Percentiles rank a stretch among this genome's conserved stretches.
phyloP scores from a whole-genome alignment of 2,797 vertebrate genomes.

The Sciurus carolinensis region DNA sequence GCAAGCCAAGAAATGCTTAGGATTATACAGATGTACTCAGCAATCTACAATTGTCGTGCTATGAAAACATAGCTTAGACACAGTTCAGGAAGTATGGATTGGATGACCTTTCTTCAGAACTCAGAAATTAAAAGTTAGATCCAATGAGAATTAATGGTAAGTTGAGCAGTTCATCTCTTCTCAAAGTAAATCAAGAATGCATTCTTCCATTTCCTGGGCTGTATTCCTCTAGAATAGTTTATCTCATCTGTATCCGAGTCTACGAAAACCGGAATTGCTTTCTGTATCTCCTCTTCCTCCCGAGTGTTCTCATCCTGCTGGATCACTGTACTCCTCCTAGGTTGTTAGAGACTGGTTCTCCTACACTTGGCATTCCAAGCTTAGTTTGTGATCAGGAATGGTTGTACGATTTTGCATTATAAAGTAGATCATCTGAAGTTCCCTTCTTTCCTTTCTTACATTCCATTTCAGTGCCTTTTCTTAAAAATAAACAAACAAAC shows the following conservation, averaged over 20 bases:
- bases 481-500: background rate
- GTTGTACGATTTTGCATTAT: background rate
- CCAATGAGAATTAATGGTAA: conserved; percentile 55
- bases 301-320: background rate
- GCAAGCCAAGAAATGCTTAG: conserved; percentile 75
- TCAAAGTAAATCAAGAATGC: conserved; percentile 59
- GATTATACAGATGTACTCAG: conserved; percentile 76
- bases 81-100: conserved; percentile 71
- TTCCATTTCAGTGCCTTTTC: background rate
- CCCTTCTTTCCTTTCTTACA: background rate
- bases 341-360: background rate
- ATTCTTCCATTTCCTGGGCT: conserved; percentile 29
- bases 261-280: background rate
- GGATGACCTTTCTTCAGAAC: conserved; percentile 74
- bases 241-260: background rate
- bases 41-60: conserved; percentile 38
- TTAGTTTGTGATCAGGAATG: background rate
- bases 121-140: conserved; percentile 68
- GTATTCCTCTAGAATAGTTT: conserved; percentile 27
- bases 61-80: conserved; percentile 70
- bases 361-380: background rate
- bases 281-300: background rate
- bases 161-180: conserved; percentile 43
- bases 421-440: background rate
- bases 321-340: fast-evolving